Evolutionary conservation across 2,113 vertebrate genomes (phyloP), one percentile per base, ranked within the genome.

Genomic region (Nanorana parkeri): DNA sequence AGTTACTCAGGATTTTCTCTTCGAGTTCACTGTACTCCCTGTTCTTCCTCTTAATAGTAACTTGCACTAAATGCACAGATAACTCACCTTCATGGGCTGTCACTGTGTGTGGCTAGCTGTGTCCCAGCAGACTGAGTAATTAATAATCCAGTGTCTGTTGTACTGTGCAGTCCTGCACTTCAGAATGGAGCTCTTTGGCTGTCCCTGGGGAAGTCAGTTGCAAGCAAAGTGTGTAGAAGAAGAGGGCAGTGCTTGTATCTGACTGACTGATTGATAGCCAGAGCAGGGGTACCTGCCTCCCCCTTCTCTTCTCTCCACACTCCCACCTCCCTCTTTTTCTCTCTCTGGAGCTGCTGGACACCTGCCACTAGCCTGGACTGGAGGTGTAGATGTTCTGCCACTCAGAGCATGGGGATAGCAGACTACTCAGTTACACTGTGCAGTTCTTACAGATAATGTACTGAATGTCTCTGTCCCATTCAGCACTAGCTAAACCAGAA

Each of bases 351-450:
- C 47, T 66, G 73, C 85, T 85, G 73, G 85, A 76, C 86, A 28
- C 81, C 78, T 86, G 85, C 86, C 86, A 86, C 73, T 36, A 13
- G 76, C 69, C 78, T 1, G 68, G 84, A 85, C 83, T 73, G 84
- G 85, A 84, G 88, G 75, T 76, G 67, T 75, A 75, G 41, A 83
- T 68, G 29, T 66, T 83, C 52, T 76, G 32, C 54, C 52, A 76
- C 72, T 51, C 52, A 83, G 29, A 32, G 71, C 55, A 80, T 13
- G 20, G 28, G 54, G 56, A 6, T 5, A 19, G 29, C 55, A 61
- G n/a, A 41, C 41, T 41, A 36, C 17, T 26, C 10, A 63, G 60
- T 17, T 23, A 63, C 23, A 24, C 60, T 63, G 60, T 24, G 21
- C 21, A 15, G 23, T 63, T 63, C 60, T 15, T 23, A 24, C 21